These are phyloP conservation scores for Drosophila rufa DNA, from an alignment of 1,140 invertebrate genomes.

Conservation along the genomic window DNA sequence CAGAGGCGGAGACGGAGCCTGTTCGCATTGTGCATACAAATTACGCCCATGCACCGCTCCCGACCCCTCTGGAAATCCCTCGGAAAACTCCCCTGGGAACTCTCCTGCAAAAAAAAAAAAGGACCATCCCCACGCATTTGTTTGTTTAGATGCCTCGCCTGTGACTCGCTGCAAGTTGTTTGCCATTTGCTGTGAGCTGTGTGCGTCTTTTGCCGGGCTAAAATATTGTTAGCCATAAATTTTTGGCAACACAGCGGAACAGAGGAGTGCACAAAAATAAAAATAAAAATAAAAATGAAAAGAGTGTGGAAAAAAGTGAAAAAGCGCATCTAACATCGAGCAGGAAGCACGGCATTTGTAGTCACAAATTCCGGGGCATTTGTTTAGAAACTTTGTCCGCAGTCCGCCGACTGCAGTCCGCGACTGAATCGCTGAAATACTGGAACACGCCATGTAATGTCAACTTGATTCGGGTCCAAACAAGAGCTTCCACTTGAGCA, in stretches of 20 bases:
- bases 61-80: slow-evolving; percentile 29
- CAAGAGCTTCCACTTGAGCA: slow-evolving; percentile 50
- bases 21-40: slow-evolving; percentile 76
- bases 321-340: slow-evolving; percentile 34
- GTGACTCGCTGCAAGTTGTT: slow-evolving; percentile 60
- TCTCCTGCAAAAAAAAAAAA: not conserved
- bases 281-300: not conserved
- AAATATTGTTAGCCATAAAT: slow-evolving; percentile 81
- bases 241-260: slow-evolving; percentile 65
- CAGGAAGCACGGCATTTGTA: slow-evolving; percentile 57
- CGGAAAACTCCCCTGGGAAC: not conserved
- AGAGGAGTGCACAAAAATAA: slow-evolving; percentile 7
- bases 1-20: slow-evolving; percentile 35
- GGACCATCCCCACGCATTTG: slow-evolving; percentile 34
- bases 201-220: slow-evolving; percentile 39
- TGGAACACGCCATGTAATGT: slow-evolving; percentile 53
- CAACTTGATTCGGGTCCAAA: slow-evolving; percentile 52
- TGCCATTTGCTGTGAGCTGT: slow-evolving; percentile 67
- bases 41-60: slow-evolving; percentile 63
- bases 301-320: slow-evolving; percentile 6
- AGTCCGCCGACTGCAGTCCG: slow-evolving; percentile 24
- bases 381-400: slow-evolving; percentile 64
- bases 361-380: slow-evolving; percentile 65
- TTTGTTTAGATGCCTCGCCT: slow-evolving; percentile 68
- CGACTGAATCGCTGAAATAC: slow-evolving; percentile 19